A percentile compares a stretch with the other conserved stretches of the same genome.
Evolutionary conservation across 2,113 vertebrate genomes (phyloP).

Genomic region (Ranitomeya variabilis): DNA sequence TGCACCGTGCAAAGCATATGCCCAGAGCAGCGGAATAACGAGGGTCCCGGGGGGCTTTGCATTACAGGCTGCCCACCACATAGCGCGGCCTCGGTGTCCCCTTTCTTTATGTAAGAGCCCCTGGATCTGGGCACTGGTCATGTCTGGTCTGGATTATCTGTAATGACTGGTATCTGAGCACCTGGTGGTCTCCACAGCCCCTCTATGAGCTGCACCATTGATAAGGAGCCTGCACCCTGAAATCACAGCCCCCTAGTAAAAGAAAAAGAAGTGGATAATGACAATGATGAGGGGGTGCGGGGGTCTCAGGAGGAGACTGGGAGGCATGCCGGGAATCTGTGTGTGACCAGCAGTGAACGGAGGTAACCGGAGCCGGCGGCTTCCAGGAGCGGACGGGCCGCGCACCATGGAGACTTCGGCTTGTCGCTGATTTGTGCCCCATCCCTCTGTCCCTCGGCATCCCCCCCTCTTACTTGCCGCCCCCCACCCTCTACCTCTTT

Average conservation of each 20-base stretch:
- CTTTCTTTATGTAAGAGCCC: constrained; percentile 26
- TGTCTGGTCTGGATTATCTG: constrained; percentile 44
- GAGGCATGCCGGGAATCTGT: constrained; percentile 75
- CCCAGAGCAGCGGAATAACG: no score
- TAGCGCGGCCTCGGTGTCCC: background rate
- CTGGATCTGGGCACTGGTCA: constrained; percentile 25
- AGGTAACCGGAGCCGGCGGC: constrained; percentile 72
- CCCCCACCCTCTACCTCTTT: constrained; percentile 69
- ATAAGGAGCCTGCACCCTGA: background rate
- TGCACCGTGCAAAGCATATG: background rate
- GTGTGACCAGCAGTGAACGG: constrained; percentile 75
- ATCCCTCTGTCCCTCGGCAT: constrained; percentile 79
- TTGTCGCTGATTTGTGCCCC: constrained; percentile 88
- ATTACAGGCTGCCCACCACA: background rate
- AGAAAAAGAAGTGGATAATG: constrained; percentile 8
- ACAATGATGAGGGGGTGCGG: constrained; percentile 30
- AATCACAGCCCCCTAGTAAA: background rate
- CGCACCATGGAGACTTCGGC: no score
- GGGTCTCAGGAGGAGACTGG: constrained; percentile 65
- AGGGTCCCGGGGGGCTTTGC: background rate
- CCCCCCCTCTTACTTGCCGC: constrained; percentile 83
- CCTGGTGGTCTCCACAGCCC: constrained; percentile 29
- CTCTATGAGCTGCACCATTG: constrained; percentile 8
- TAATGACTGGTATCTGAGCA: constrained; percentile 32
- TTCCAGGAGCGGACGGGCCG: constrained; percentile 79